Conservation (phyloP, 2,888 invertebrate species). For the Nemoura dubitans region DNA sequence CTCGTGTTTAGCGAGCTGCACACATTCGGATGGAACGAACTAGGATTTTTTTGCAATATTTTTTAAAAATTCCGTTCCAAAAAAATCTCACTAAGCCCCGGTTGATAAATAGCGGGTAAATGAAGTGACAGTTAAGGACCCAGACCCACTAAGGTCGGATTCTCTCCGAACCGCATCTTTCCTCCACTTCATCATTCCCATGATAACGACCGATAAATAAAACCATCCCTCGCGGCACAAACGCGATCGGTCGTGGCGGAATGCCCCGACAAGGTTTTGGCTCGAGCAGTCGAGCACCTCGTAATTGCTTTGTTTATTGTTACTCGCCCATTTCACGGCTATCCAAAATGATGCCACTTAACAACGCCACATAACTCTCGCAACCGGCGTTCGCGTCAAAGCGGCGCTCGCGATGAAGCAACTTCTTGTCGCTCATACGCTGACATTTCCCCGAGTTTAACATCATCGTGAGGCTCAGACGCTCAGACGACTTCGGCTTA, state of each 20-base stretch:
- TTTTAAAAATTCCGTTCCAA: too few relatives aligned
- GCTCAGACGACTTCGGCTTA: background rate
- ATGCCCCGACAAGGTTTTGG: background rate
- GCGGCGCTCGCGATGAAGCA: background rate
- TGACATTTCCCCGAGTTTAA: background rate
- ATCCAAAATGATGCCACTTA: background rate
- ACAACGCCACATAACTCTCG: background rate
- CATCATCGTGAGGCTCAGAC: background rate
- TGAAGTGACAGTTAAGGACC: too few relatives aligned
- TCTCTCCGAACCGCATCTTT: too few relatives aligned
- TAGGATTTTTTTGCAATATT: too few relatives aligned
- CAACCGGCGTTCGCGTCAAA: background rate
- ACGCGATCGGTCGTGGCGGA: background rate
- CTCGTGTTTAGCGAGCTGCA: too few relatives aligned
- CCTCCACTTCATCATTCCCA: background rate
- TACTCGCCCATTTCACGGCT: background rate
- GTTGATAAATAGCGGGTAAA: too few relatives aligned
- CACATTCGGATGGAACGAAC: too few relatives aligned
- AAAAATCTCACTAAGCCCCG: too few relatives aligned
- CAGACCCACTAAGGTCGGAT: too few relatives aligned
- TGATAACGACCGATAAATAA: background rate
- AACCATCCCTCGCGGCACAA: background rate
- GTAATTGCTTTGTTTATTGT: conserved; percentile 3
- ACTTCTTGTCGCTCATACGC: background rate
- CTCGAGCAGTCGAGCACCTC: background rate